Percentiles rank a stretch among this genome's conserved stretches.
These are phyloP conservation scores for Hirtodrosophila duncani DNA, from an alignment of 2,888 invertebrate species.

Conservation along the genomic window DNA sequence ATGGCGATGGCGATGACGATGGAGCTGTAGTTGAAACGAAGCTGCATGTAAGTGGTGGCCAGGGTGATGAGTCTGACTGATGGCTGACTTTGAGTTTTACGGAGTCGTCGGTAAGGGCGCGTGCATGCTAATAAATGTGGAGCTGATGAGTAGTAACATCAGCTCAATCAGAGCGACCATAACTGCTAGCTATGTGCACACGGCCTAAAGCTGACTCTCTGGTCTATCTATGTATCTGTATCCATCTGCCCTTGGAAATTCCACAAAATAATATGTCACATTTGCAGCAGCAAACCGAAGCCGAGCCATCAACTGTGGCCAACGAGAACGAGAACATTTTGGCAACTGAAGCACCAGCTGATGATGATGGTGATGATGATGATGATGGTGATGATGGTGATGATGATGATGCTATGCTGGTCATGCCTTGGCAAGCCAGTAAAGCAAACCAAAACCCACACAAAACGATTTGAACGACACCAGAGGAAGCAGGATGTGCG, in stretches of 20 bases:
- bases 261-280: slow-evolving; percentile 41
- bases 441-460: too few relatives aligned
- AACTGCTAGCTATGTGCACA: too few relatives aligned
- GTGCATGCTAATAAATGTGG: too few relatives aligned
- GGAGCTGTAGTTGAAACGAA: slow-evolving; percentile 18
- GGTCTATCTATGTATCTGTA: background rate
- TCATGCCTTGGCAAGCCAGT: too few relatives aligned
- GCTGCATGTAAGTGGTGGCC: slow-evolving; percentile 19
- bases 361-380: slow-evolving; percentile 15
- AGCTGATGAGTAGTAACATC: too few relatives aligned
- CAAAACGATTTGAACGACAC: too few relatives aligned
- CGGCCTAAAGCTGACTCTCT: too few relatives aligned
- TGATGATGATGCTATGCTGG: background rate
- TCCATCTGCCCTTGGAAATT: slow-evolving; percentile 28
- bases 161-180: too few relatives aligned
- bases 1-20: slow-evolving; percentile 10
- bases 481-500: too few relatives aligned
- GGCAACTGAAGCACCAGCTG: slow-evolving; percentile 43
- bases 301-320: slow-evolving; percentile 53
- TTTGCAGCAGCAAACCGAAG: slow-evolving; percentile 37
- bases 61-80: background rate
- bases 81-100: background rate
- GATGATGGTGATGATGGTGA: slow-evolving; percentile 1
- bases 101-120: too few relatives aligned
- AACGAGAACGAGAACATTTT: slow-evolving; percentile 57